Evolutionary conservation across 2,113 vertebrate genomes (phyloP).

Genomic region (Zingel zingel): DNA sequence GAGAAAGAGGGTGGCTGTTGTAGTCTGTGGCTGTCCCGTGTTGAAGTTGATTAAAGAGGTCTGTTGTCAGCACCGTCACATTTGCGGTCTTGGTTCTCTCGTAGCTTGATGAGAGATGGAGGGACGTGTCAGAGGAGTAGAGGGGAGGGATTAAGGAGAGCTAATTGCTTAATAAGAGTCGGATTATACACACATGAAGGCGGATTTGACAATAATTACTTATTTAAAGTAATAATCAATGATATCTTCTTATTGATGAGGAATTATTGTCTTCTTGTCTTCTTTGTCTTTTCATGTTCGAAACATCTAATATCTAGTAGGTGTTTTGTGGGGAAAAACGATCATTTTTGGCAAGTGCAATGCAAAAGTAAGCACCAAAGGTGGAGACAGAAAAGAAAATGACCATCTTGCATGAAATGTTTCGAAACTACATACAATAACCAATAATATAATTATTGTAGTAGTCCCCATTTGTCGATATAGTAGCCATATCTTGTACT

Average conservation of each 20-base stretch:
- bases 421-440: no score
- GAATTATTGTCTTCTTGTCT: no score
- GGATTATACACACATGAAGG: slow-evolving; percentile 18
- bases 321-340: neutral
- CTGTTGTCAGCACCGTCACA: slow-evolving; percentile 74
- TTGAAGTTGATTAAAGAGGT: slow-evolving; percentile 64
- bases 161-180: slow-evolving; percentile 50
- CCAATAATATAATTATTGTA: no score
- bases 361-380: neutral
- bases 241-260: neutral
- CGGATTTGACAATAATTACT: neutral
- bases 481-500: neutral
- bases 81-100: slow-evolving; percentile 42
- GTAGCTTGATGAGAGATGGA: slow-evolving; percentile 63
- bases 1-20: slow-evolving; percentile 40
- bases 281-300: neutral
- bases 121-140: slow-evolving; percentile 23
- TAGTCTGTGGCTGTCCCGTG: slow-evolving; percentile 33
- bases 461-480: neutral
- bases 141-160: slow-evolving; percentile 46
- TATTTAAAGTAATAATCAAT: neutral
- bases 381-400: neutral
- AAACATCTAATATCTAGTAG: neutral
- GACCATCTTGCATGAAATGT: no score
- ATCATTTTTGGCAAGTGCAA: neutral